Evolutionary conservation across 2,888 invertebrate genomes (phyloP).

Genomic region (Subacronicta megacephala): DNA sequence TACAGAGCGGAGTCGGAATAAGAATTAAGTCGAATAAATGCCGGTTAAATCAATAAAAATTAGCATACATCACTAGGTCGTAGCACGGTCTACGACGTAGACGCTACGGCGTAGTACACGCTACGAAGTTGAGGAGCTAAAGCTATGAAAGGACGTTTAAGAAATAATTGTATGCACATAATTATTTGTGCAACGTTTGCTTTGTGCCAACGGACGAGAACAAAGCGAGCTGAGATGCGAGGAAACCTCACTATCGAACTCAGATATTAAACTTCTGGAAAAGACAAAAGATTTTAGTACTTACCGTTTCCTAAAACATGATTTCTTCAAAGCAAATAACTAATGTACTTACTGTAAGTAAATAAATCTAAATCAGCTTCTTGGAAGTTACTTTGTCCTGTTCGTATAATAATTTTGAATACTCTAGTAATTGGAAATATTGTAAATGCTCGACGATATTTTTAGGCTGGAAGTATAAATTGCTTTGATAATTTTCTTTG

Average conservation of each 20-base stretch:
- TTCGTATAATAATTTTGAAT: constrained; percentile 2
- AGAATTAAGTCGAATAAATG: constrained; percentile 47
- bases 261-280: constrained; percentile 60
- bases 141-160: constrained; percentile 74
- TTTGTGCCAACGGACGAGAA: constrained; percentile 80
- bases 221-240: constrained; percentile 71
- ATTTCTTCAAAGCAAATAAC: background rate
- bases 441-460: background rate
- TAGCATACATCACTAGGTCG: constrained; percentile 47
- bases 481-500: no score
- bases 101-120: constrained; percentile 43
- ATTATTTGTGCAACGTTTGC: constrained; percentile 85
- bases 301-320: no score
- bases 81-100: constrained; percentile 48
- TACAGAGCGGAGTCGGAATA: constrained; percentile 35
- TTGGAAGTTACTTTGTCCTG: constrained; percentile 6
- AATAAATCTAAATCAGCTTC: constrained; percentile 7
- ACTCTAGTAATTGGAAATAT: constrained; percentile 9
- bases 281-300: constrained; percentile 38
- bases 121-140: constrained; percentile 45
- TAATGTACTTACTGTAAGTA: constrained; percentile 2
- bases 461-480: no score
- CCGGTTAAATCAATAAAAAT: constrained; percentile 48
- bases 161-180: constrained; percentile 88
- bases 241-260: constrained; percentile 56